Evolutionary conservation across 2,888 invertebrate species (phyloP), one percentile per base, ranked within the genome.

Genomic region (Spilosoma lubricipeda): DNA sequence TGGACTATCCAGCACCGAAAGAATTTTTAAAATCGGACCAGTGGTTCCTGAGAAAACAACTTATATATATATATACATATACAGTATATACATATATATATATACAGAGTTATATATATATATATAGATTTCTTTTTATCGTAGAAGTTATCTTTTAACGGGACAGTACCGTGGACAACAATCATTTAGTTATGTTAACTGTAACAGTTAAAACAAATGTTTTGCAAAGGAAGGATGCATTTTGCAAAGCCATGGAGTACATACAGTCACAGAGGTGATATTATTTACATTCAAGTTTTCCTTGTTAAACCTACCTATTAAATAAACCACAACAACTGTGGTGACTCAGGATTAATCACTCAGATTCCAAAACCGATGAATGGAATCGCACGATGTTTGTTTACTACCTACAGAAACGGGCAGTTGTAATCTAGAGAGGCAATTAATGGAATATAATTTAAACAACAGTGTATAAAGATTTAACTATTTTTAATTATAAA

Each of bases 401-500:
- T 27, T 59, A 27, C 63, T 15, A 63, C 42, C 63, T 15, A 63
- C 42, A 65, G 33, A 64, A 56, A 13, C 11, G 23, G 3, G 23
- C n/a, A 56, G n/a, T n/a, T 52, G 52, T 18, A 52, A 52, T 8
- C 23, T 13, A 56, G n/a, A 56, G n/a, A 11, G 56, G 3, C 8
- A 27, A 3, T 59, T 13, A 59, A 13, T 27, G 4, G 3, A 3
- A 27, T 3, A 56, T 59, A 13, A 59, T 27, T 59, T 2, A 59
- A 59, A 59, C 13, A 59, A 59, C 13, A 27, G 15, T 59, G 5
- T 59, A 27, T 59, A 13, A 27, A 27, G 8, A 27, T 59, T 13
- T 15, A 42, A 67, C 18, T 39, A 69, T 73, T 52, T 73, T 73
- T 70, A 78, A 73, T 65, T 18, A 42, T 59, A 59, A 48, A 27